Evolutionary conservation across 2,797 vertebrate genomes (phyloP).

Genomic region (Hydrocynus forskahlii): DNA sequence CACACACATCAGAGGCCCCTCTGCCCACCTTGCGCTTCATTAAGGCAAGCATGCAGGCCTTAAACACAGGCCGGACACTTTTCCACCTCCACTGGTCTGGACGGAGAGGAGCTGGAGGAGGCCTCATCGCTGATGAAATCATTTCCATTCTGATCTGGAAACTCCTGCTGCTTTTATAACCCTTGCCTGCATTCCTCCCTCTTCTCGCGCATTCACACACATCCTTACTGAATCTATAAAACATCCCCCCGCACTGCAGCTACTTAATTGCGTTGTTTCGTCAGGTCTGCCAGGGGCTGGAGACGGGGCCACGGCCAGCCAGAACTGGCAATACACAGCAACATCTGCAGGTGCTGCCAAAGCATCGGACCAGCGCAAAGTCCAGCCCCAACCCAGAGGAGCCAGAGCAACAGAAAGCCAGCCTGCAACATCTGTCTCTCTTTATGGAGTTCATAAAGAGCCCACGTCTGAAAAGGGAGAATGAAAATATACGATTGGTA

Average conservation of each 20-base stretch:
- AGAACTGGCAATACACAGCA: conserved; percentile 67
- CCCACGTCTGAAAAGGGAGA: conserved; percentile 54
- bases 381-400: conserved; percentile 49
- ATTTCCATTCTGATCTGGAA: conserved; percentile 55
- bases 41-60: conserved; percentile 40
- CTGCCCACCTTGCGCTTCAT: conserved; percentile 45
- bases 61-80: conserved; percentile 47
- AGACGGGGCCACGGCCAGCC: conserved; percentile 53
- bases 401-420: conserved; percentile 56
- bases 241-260: conserved; percentile 52
- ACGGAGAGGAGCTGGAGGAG: conserved; percentile 40
- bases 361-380: conserved; percentile 19
- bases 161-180: conserved; percentile 51
- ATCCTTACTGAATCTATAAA: conserved; percentile 53
- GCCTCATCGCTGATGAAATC: conserved; percentile 48
- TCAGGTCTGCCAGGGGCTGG: conserved; percentile 54
- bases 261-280: conserved; percentile 75
- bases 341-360: conserved; percentile 72
- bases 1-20: conserved; percentile 42
- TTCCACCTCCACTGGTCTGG: conserved; percentile 44
- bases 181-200: conserved; percentile 47
- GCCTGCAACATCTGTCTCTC: conserved; percentile 66
- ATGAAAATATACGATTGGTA: conserved; percentile 63
- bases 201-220: conserved; percentile 44
- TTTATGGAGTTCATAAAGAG: conserved; percentile 56